phyloP scores from a whole-genome alignment of 1,140 invertebrate species.

The Tetramorium simillimum region DNA sequence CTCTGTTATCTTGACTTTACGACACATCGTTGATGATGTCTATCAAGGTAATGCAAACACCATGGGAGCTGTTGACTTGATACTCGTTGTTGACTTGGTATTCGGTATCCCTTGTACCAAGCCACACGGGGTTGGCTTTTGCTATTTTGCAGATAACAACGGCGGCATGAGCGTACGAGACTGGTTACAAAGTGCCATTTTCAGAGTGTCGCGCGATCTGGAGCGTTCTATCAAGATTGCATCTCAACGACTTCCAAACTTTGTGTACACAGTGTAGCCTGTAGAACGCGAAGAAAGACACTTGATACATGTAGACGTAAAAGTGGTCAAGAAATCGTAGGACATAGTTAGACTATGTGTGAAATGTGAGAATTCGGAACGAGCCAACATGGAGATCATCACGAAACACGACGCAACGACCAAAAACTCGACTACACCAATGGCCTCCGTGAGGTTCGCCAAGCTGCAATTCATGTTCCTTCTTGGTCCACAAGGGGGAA shows the following conservation, averaged over 20 bases:
- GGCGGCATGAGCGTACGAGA: slow-evolving; percentile 69
- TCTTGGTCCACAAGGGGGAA: slow-evolving; percentile 70
- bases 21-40: not conserved
- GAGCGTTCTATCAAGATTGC: slow-evolving; percentile 58
- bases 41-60: slow-evolving; percentile 11
- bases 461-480: slow-evolving; percentile 74
- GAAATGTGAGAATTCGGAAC: not conserved
- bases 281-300: slow-evolving; percentile 17
- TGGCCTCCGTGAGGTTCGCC: slow-evolving; percentile 40
- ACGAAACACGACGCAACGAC: slow-evolving; percentile 20
- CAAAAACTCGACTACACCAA: slow-evolving; percentile 28
- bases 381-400: slow-evolving; percentile 65
- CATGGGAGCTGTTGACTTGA: slow-evolving; percentile 67
- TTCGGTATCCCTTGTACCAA: slow-evolving; percentile 53
- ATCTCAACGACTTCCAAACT: slow-evolving; percentile 40
- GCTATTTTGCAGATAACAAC: slow-evolving; percentile 70
- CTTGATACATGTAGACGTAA: slow-evolving; percentile 26
- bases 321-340: slow-evolving; percentile 11
- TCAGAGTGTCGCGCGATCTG: slow-evolving; percentile 66
- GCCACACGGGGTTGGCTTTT: slow-evolving; percentile 66
- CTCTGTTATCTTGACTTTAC: not conserved
- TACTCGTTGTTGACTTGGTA: slow-evolving; percentile 60
- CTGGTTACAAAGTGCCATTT: slow-evolving; percentile 71
- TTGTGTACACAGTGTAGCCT: slow-evolving; percentile 61
- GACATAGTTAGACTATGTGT: slow-evolving; percentile 42